Percentiles rank a stretch among this genome's conserved stretches.
Conservation (phyloP, 2,888 invertebrate species). For the Stenolophus ochropezus region DNA sequence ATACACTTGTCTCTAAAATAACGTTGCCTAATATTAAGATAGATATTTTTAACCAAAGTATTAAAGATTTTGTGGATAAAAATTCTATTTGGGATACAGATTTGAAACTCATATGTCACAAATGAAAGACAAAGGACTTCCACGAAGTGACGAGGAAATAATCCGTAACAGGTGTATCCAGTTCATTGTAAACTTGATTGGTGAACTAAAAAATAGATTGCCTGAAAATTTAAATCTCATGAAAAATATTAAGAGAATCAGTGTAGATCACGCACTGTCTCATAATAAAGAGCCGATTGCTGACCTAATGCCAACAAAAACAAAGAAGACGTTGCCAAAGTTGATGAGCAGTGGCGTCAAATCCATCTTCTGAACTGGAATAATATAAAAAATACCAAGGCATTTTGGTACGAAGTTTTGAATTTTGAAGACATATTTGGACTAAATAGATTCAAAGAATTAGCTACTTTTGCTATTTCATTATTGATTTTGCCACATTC, state of each 20-base stretch:
- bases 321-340: not conserved
- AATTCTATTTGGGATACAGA: constrained; percentile 43
- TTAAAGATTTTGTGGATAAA: constrained; percentile 29
- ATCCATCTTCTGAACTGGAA: not conserved
- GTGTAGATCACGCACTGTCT: not conserved
- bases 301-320: not conserved
- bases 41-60: not conserved
- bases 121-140: constrained; percentile 7
- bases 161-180: not conserved
- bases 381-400: not conserved
- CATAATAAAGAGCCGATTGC: not conserved
- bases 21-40: no score
- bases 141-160: not conserved
- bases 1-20: not conserved
- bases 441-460: not conserved
- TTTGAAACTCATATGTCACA: constrained; percentile 14
- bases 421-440: not conserved
- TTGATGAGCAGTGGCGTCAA: not conserved
- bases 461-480: not conserved
- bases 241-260: not conserved
- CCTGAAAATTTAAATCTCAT: constrained; percentile 11
- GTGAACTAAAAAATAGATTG: not conserved
- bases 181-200: not conserved
- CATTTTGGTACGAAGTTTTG: not conserved
- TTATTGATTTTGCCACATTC: not conserved